Base-by-base conservation (phyloP, 2,888 invertebrate genomes). In the Eupithecia subumbrata region DNA sequence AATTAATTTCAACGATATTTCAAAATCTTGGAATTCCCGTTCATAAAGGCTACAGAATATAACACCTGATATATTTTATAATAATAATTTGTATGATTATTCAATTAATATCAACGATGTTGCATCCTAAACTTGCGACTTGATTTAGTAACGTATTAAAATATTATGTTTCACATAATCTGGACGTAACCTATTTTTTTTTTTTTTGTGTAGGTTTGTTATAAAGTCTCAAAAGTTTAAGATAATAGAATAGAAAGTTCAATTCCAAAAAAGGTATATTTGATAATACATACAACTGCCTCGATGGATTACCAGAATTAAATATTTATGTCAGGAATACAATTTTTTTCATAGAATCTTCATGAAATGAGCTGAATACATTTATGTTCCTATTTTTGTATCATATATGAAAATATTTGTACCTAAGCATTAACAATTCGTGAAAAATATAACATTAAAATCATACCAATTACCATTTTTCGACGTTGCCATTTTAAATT, bases 401-500 rank as follows among this genome's bases (percentile, higher is more conserved):
- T 40, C 22, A 43, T 25, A 40, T 14, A 22, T 40, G 43, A 25
- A 43, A 40, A 43, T 68, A 22, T 40, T 43, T 68, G 43, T 37
- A 60, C 60, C 22, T 34, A 9, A 34, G 34, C 64, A 64, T 64
- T 34, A 64, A 69, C 25, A 45, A 48, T 48, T 43, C 18, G 22
- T 25, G 45, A 48, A 69, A 43, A 69, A 40, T 22, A 45, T 16
- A 68, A 22, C 37, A 68, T 68, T 68, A 43, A 43, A 67, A 37
- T 71, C 66, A 52, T 67, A 52, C 12, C 12, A 67, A 34, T 48
- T 52, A 40, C 37, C 48, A 68, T 66, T 66, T 64, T 66, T 30
- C 25, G 25, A 18, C 52, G 48, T 64, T 60, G 70, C 67, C 52
- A 76, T 69, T 71, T 72, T 63, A 43, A 73, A 74, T 67, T 72